phyloP scores from a whole-genome alignment of 2,888 invertebrate species.

The Rhingia campestris region DNA sequence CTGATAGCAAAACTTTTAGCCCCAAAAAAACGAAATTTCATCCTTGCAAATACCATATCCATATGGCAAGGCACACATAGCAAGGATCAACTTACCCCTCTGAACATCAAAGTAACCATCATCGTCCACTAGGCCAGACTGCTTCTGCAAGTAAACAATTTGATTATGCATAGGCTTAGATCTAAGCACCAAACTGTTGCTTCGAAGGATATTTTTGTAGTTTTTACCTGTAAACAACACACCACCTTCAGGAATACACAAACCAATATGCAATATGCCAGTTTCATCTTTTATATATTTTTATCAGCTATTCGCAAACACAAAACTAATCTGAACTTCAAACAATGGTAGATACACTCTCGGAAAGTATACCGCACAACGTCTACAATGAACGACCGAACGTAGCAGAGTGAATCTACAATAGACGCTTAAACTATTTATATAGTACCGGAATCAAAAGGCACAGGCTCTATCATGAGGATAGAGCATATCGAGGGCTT shows the following conservation, averaged over 20 bases:
- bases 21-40: not conserved
- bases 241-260: slow-evolving; percentile 62
- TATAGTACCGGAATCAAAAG: slow-evolving; percentile 59
- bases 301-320: slow-evolving; percentile 8
- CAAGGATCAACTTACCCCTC: slow-evolving; percentile 44
- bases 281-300: slow-evolving; percentile 43
- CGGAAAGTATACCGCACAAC: slow-evolving; percentile 29
- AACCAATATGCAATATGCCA: slow-evolving; percentile 64
- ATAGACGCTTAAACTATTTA: slow-evolving; percentile 71
- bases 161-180: not conserved
- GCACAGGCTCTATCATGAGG: slow-evolving; percentile 37
- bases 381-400: slow-evolving; percentile 57
- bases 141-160: slow-evolving; percentile 44
- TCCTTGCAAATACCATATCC: slow-evolving; percentile 13
- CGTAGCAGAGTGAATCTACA: slow-evolving; percentile 59
- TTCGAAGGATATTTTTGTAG: not conserved
- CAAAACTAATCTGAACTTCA: slow-evolving; percentile 54
- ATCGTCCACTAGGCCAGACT: slow-evolving; percentile 48
- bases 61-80: slow-evolving; percentile 27
- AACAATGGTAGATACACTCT: slow-evolving; percentile 48
- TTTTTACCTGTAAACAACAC: slow-evolving; percentile 58
- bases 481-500: slow-evolving; percentile 35
- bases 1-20: not conserved
- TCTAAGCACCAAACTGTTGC: not conserved
- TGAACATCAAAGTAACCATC: slow-evolving; percentile 66